Base-by-base conservation (phyloP, 2,113 vertebrate genomes). In the Dasyprocta punctata region DNA sequence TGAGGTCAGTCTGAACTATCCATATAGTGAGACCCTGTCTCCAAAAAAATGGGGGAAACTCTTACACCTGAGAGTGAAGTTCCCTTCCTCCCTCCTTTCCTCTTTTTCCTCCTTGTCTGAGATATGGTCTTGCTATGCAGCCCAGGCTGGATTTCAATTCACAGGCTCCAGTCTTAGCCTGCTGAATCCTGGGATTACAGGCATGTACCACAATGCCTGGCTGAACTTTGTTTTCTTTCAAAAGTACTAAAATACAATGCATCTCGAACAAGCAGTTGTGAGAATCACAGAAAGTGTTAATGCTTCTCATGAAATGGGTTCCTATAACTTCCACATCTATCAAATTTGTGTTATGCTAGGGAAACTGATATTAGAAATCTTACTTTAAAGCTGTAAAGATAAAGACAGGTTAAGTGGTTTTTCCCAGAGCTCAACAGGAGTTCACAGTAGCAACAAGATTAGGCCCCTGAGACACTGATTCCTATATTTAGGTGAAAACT, bases 331-430 rank as follows among this genome's bases (percentile, higher is more conserved):
- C 38, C 61, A 22, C 52, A 33, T 63, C 22, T 87, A 90, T 47
- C 75, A 84, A 80, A 49, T 73, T 96, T 89, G 28, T 77, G 54
- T 77, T 92, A 83, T 65, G 26, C 41, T 44, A 95, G 19, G 65
- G 41, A 92, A 93, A 97, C 0, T 85, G 22, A 80, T 47, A 95
- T 8, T 49, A 17, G 26, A 78, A 94, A 94, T 86, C 22, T 89
- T 77, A 65, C 44, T 96, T 91, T 56, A 95, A 82, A 86, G 33
- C 13, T 92, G 10, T 52, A 84, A 94, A 82, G 88, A 90, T 36
- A 75, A 22, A 95, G 30, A 90, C 14, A 82, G 11, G 47, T 69
- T 81, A 87, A 95, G 67, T 61, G 33, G 56, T 20, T 94, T 94
- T 36, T 54, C n/a, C 52, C 11, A 60, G 44, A 54, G 65, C 20